Evolutionary conservation across 1,140 invertebrate genomes (phyloP).

Genomic region (Neodiprion lecontei): DNA sequence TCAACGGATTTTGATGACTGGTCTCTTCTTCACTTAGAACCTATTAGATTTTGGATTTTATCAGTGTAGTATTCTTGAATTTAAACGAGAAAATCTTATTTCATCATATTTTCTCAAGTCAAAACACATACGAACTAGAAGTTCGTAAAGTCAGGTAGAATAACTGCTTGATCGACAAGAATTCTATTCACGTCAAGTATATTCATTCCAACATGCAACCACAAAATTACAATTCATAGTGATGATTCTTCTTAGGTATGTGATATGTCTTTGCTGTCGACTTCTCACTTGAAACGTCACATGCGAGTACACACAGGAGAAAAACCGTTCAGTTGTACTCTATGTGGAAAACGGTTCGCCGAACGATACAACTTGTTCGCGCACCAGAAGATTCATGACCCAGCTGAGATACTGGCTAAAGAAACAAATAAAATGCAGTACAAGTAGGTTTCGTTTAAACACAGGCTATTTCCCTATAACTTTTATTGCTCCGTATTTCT

Average conservation of each 20-base stretch:
- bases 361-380: constrained; percentile 66
- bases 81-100: too few relatives aligned
- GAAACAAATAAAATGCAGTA: constrained; percentile 41
- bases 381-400: constrained; percentile 59
- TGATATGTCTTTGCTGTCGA: constrained; percentile 66
- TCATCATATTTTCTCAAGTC: too few relatives aligned
- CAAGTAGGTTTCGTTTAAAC: constrained; percentile 29
- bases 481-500: background rate
- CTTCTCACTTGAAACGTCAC: constrained; percentile 72
- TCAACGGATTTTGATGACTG: too few relatives aligned
- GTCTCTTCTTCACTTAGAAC: too few relatives aligned
- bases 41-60: too few relatives aligned
- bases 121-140: too few relatives aligned
- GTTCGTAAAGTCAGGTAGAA: too few relatives aligned
- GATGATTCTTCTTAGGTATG: constrained; percentile 52
- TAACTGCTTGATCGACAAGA: too few relatives aligned
- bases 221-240: too few relatives aligned
- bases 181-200: too few relatives aligned
- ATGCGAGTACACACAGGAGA: constrained; percentile 73
- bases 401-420: constrained; percentile 35
- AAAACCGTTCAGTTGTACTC: constrained; percentile 69
- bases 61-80: too few relatives aligned
- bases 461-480: background rate
- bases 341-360: constrained; percentile 72
- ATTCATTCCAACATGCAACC: too few relatives aligned